Evolutionary conservation across 2,797 vertebrate genomes (phyloP).

Genomic region (Naso thynnoides): DNA sequence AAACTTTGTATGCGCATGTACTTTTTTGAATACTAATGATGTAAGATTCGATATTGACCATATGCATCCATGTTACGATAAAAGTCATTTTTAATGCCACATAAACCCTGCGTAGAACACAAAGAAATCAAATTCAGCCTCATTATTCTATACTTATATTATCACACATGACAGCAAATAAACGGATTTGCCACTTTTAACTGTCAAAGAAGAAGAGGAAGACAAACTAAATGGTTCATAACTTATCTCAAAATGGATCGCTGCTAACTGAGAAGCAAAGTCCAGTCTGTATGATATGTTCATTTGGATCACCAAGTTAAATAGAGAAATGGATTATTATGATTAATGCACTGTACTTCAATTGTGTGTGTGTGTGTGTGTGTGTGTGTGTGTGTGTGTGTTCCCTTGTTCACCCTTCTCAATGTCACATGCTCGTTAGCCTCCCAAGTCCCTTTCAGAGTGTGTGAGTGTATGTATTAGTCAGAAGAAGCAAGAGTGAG

Average conservation of each 20-base stretch:
- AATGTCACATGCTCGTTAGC: slow-evolving; percentile 78
- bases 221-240: not conserved
- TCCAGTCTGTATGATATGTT: not conserved
- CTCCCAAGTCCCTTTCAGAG: slow-evolving; percentile 56
- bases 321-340: slow-evolving; percentile 13
- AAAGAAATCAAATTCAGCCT: not conserved
- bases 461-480: slow-evolving; percentile 36
- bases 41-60: too few relatives aligned
- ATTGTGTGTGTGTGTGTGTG: slow-evolving; percentile 9
- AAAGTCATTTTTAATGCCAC: too few relatives aligned
- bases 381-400: slow-evolving; percentile 33
- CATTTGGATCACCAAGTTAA: not conserved
- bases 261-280: slow-evolving; percentile 2
- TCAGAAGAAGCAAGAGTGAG: slow-evolving; percentile 46
- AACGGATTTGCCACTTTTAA: not conserved
- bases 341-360: slow-evolving; percentile 10
- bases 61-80: too few relatives aligned
- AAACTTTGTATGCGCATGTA: too few relatives aligned
- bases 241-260: slow-evolving; percentile 1
- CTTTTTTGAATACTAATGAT: too few relatives aligned
- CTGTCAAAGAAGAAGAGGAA: not conserved
- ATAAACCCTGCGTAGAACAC: too few relatives aligned
- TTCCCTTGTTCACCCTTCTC: slow-evolving; percentile 70
- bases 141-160: not conserved
- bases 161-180: not conserved